Evolutionary conservation across 2,113 vertebrate species (phyloP), one percentile per base, ranked within the genome.

Genomic region (Paradoxurus hermaphroditus): DNA sequence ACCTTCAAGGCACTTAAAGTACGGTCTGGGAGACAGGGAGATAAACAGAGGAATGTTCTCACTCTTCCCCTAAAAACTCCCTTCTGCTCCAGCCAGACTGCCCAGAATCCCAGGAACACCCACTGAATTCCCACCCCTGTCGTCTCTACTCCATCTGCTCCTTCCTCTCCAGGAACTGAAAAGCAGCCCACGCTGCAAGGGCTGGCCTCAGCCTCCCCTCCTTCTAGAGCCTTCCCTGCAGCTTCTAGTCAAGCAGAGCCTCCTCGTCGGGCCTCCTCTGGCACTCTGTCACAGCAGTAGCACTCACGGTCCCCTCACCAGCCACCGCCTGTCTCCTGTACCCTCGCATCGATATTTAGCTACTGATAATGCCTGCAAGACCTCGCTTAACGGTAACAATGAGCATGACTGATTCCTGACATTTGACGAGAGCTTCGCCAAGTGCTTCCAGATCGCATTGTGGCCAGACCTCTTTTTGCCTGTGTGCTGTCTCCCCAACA

Each of bases 121-220:
- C 97, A 95, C 97, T 75, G 87, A 96, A 86, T 91, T 96, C 84
- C 67, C 84, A 97, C 96, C 96, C 96, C 90, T 68, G 92, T 59
- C n/a, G 5, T 92, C 94, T 96, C 84, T 44, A 73, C 86, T 92
- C 96, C 95, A 92, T 95, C 96, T 97, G 97, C 86, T 96, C 59
- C 87, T 79, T 96, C 89, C 65, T 34, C 75, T 62, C 25, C 63
- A 90, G 96, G 86, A 91, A 79, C 96, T 23, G 78, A 94, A 27
- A 56, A 70, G 73, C 95, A 81, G 62, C 93, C 92, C 96, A 95
- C 89, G 51, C 44, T 0, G 18, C 65, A 63, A 73, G 68, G 56
- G 90, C 91, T 34, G 16, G 27, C 70, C 34, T 27, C 81, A 44
- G 91, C 79, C 34, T 85, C 4, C 51, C 9, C 44, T 29, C 62